A percentile compares a stretch with the other conserved stretches of the same genome.
These are phyloP conservation scores for Quadriops clusia DNA, from an alignment of 2,888 invertebrate species.

Conservation along the genomic window DNA sequence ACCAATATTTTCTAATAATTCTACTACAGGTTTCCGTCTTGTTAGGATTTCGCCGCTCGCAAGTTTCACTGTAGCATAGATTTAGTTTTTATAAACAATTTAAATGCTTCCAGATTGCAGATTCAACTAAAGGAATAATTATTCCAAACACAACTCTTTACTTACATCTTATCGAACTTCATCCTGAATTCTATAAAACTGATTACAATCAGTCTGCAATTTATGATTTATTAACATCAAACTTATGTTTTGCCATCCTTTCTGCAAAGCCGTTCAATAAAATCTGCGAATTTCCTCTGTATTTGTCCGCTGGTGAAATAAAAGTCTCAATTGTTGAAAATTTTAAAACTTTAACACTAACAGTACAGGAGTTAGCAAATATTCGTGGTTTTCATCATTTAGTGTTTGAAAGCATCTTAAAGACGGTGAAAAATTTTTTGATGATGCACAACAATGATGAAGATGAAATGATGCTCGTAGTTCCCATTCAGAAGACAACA, in stretches of 20 bases:
- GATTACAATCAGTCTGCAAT: slow-evolving; percentile 42
- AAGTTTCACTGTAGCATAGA: too few species aligned
- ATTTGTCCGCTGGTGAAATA: slow-evolving; percentile 52
- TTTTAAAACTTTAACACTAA: slow-evolving; percentile 36
- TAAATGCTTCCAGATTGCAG: too few species aligned
- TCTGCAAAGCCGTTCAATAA: slow-evolving; percentile 47
- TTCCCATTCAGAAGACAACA: slow-evolving; percentile 11
- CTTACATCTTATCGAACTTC: slow-evolving; percentile 48
- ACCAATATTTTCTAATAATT: too few species aligned
- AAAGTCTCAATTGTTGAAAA: slow-evolving; percentile 42
- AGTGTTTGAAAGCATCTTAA: slow-evolving; percentile 60
- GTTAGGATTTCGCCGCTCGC: too few species aligned
- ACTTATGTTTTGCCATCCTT: slow-evolving; percentile 51
- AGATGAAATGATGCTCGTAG: slow-evolving; percentile 37
- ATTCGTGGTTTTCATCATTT: slow-evolving; percentile 58
- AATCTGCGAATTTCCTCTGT: slow-evolving; percentile 62
- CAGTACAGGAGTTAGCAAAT: slow-evolving; percentile 38
- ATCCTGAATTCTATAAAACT: slow-evolving; percentile 40
- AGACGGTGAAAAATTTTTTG: slow-evolving; percentile 49
- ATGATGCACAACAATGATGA: slow-evolving; percentile 44
- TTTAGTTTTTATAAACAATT: too few species aligned
- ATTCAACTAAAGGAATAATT: too few species aligned
- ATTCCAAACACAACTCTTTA: slow-evolving; percentile 26
- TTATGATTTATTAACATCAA: slow-evolving; percentile 40
- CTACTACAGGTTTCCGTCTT: too few species aligned